A percentile compares a stretch with the other conserved stretches of the same genome.
Conservation (phyloP, 1,140 invertebrate species). For the Drosophila rhopaloa region DNA sequence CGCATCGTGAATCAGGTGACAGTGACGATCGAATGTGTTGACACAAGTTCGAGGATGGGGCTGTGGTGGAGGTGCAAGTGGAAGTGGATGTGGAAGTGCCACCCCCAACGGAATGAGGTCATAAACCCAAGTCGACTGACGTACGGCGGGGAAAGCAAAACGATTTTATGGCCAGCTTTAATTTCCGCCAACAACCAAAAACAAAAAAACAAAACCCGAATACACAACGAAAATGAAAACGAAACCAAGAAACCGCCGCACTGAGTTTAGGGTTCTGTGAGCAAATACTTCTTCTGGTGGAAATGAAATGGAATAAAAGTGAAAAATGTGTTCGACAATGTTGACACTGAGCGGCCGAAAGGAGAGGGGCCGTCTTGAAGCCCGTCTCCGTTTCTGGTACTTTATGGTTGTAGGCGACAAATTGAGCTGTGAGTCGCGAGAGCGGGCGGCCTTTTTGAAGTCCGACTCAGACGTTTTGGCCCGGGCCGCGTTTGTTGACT, state of each 20-base stretch:
- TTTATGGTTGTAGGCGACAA: conserved; percentile 82
- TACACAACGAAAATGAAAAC: conserved; percentile 49
- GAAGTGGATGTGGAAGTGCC: conserved; percentile 36
- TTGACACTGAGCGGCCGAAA: conserved; percentile 52
- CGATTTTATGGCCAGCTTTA: conserved; percentile 58
- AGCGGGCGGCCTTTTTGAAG: conserved; percentile 38
- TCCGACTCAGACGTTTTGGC: conserved; percentile 33
- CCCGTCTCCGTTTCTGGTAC: conserved; percentile 43
- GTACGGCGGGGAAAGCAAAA: conserved; percentile 33
- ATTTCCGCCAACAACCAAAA: conserved; percentile 57
- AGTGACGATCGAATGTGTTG: conserved; percentile 66
- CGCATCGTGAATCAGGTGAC: conserved; percentile 67
- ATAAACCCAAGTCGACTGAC: conserved; percentile 50
- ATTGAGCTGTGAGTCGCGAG: conserved; percentile 54
- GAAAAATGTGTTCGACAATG: conserved; percentile 69
- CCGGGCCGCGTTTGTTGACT: conserved; percentile 52
- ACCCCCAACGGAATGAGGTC: conserved; percentile 74
- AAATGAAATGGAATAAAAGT: conserved; percentile 67
- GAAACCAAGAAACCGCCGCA: conserved; percentile 33
- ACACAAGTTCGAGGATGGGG: conserved; percentile 47
- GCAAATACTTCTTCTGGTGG: conserved; percentile 46
- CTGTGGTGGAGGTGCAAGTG: background rate
- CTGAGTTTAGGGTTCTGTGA: conserved; percentile 47
- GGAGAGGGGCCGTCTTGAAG: conserved; percentile 12
- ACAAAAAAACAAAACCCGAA: conserved; percentile 28